These are phyloP conservation scores for Rutilus rutilus DNA, from an alignment of 2,113 vertebrate genomes.

Conservation along the genomic window DNA sequence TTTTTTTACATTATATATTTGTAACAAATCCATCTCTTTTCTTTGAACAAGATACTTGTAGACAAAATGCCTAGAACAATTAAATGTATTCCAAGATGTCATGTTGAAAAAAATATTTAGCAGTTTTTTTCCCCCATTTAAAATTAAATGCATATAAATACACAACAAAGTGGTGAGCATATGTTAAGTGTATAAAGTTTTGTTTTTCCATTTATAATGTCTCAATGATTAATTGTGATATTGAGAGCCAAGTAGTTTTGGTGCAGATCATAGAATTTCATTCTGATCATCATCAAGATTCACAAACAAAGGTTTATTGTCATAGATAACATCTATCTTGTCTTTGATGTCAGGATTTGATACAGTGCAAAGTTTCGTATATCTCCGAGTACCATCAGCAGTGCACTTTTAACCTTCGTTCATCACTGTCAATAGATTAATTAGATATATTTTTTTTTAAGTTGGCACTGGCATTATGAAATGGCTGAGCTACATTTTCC, in stretches of 20 bases:
- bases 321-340: conserved; percentile 33
- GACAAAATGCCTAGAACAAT: neutral
- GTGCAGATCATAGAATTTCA: conserved; percentile 21
- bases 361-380: conserved; percentile 65
- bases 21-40: neutral
- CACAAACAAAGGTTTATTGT: conserved; percentile 40
- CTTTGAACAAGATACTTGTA: neutral
- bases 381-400: neutral
- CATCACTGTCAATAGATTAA: conserved; percentile 11
- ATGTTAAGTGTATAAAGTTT: neutral
- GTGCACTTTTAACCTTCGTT: conserved; percentile 17
- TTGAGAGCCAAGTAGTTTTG: conserved; percentile 2
- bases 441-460: neutral
- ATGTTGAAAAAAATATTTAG: conserved; percentile 20
- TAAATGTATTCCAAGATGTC: conserved; percentile 6
- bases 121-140: neutral
- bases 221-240: conserved; percentile 3
- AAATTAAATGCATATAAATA: neutral
- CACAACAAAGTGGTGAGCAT: neutral
- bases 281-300: neutral
- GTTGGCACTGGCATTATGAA: conserved; percentile 43
- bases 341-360: conserved; percentile 54
- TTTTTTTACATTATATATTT: neutral
- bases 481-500: conserved; percentile 52
- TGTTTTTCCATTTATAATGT: neutral